phyloP scores from a whole-genome alignment of 2,797 vertebrate genomes.

The Poecilia picta region DNA sequence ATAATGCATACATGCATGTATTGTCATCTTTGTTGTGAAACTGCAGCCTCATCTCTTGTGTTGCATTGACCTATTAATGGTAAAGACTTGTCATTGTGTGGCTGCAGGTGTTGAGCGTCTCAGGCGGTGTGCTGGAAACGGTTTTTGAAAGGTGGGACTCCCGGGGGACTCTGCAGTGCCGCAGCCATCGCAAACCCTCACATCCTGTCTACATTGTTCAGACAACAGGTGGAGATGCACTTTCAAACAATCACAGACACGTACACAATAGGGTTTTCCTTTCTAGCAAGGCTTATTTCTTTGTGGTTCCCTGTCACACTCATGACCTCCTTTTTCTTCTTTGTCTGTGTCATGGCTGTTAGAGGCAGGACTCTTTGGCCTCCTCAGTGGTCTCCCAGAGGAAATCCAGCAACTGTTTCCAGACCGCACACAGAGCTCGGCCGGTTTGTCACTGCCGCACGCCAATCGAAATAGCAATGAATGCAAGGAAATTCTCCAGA shows the following conservation, averaged over 20 bases:
- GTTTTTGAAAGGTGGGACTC: slow-evolving; percentile 75
- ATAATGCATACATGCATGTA: slow-evolving; percentile 29
- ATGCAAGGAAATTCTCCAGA: neutral
- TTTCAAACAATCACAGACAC: slow-evolving; percentile 4
- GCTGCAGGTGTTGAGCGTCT: slow-evolving; percentile 57
- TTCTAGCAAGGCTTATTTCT: slow-evolving; percentile 8
- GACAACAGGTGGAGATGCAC: slow-evolving; percentile 68
- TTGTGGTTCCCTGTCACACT: slow-evolving; percentile 1
- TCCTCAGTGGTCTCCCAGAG: slow-evolving; percentile 76
- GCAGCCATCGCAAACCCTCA: slow-evolving; percentile 49
- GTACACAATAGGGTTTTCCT: slow-evolving; percentile 4
- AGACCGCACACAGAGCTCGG: slow-evolving; percentile 33
- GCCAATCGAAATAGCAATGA: neutral
- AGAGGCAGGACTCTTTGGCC: slow-evolving; percentile 88
- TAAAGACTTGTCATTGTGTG: slow-evolving; percentile 46
- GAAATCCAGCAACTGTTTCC: slow-evolving; percentile 73
- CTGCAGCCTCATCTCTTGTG: slow-evolving; percentile 30
- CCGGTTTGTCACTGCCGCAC: slow-evolving; percentile 44
- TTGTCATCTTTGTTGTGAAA: slow-evolving; percentile 28
- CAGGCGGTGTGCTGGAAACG: slow-evolving; percentile 62
- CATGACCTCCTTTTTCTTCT: slow-evolving; percentile 27
- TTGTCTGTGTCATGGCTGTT: slow-evolving; percentile 29
- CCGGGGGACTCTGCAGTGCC: slow-evolving; percentile 70
- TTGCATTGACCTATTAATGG: slow-evolving; percentile 59
- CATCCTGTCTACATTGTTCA: slow-evolving; percentile 77